Evolutionary conservation across 2,888 invertebrate genomes (phyloP).

Genomic region (Noctua fimbriata): DNA sequence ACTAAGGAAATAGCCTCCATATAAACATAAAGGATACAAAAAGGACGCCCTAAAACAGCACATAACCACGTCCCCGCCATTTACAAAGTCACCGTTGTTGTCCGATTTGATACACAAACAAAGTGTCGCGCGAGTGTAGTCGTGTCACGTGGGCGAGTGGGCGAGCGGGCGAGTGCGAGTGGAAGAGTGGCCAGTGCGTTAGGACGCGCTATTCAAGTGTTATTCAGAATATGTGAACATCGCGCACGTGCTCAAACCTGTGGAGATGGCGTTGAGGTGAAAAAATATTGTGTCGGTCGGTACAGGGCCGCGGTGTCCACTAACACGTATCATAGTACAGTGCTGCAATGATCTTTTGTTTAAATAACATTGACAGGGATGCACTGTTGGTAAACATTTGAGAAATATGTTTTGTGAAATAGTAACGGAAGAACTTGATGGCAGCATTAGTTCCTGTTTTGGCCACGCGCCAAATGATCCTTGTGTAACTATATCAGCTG

Average conservation of each 20-base stretch:
- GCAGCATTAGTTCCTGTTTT: not conserved
- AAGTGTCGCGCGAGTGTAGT: conserved; percentile 71
- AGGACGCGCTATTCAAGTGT: conserved; percentile 84
- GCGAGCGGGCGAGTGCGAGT: conserved; percentile 62
- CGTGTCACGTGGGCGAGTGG: conserved; percentile 78
- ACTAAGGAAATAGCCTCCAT: conserved; percentile 49
- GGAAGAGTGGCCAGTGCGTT: conserved; percentile 81
- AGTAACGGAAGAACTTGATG: not conserved
- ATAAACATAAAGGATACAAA: conserved; percentile 60
- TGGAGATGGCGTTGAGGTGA: conserved; percentile 72
- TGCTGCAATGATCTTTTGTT: not conserved
- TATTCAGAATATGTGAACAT: conserved; percentile 88
- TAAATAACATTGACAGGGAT: not conserved
- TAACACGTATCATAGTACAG: not conserved
- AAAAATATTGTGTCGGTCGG: conserved; percentile 11
- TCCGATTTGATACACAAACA: conserved; percentile 70
- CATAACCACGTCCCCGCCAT: conserved; percentile 68
- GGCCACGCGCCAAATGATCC: not conserved
- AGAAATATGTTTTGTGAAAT: not conserved
- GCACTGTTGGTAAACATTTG: not conserved
- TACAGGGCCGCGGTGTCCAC: not conserved
- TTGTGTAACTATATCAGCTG: not conserved
- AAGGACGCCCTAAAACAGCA: conserved; percentile 60
- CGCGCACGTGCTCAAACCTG: conserved; percentile 76
- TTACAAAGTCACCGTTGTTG: conserved; percentile 68